Evolutionary conservation across 2,113 vertebrate species (phyloP).

Genomic region (Fukomys damarensis): DNA sequence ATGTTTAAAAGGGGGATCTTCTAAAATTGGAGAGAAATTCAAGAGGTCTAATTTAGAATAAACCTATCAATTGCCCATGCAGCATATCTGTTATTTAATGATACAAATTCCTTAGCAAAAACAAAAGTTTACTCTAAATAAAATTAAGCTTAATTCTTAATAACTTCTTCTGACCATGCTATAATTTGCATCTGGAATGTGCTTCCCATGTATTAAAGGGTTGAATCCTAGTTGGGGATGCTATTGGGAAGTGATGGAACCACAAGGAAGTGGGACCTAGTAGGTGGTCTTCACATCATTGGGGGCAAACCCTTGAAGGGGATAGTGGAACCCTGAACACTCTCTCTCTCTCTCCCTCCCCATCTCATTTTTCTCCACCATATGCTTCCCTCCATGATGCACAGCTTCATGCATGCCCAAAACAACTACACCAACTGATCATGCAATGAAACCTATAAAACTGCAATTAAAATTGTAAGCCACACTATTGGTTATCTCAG

Average conservation of each 20-base stretch:
- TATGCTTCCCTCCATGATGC: neutral
- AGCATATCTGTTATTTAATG: conserved; percentile 11
- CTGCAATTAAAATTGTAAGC: neutral
- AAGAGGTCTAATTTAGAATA: conserved; percentile 61
- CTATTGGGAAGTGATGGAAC: neutral
- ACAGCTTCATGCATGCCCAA: neutral
- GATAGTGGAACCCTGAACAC: neutral
- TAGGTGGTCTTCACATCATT: neutral
- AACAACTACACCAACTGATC: neutral
- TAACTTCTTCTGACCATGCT: conserved; percentile 6
- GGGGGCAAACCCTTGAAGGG: neutral
- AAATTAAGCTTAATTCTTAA: conserved; percentile 56
- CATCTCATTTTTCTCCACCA: neutral
- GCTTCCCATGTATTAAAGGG: neutral
- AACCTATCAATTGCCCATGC: conserved; percentile 8
- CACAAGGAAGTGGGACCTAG: neutral
- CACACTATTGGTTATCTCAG: neutral
- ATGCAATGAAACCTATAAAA: neutral
- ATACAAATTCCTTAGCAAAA: conserved; percentile 15
- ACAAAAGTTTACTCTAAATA: conserved; percentile 32
- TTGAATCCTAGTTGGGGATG: neutral
- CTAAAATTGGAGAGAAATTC: conserved; percentile 38
- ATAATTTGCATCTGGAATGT: neutral
- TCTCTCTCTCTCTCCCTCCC: neutral
- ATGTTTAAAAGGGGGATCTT: conserved; percentile 32